Conservation (phyloP, 1,140 invertebrate species). For the Aricia agestis region DNA sequence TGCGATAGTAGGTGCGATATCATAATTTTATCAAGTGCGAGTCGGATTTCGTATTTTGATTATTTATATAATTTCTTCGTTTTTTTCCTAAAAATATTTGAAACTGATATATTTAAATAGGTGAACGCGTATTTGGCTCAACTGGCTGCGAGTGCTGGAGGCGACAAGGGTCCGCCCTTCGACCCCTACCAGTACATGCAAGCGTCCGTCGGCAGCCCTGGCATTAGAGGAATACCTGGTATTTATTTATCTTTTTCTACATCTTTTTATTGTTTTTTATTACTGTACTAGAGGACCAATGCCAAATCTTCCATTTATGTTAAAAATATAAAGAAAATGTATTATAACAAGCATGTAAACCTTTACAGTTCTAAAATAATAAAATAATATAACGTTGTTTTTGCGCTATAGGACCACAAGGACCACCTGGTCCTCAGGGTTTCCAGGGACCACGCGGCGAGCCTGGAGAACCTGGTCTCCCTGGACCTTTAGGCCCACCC, state of each 20-base stretch:
- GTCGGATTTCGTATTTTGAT: too few species aligned
- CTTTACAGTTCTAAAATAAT: too few species aligned
- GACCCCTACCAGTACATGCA: conserved; percentile 86
- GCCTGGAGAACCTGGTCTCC: conserved; percentile 85
- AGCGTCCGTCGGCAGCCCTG: conserved; percentile 84
- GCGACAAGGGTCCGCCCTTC: conserved; percentile 84
- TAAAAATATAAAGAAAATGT: too few species aligned
- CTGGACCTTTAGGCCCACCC: conserved; percentile 78
- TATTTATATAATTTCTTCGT: too few species aligned
- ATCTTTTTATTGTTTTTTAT: background rate
- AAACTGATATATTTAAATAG: conserved; percentile 20
- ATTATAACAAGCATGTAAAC: too few species aligned
- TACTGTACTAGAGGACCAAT: background rate
- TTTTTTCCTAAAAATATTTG: too few species aligned
- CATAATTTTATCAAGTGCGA: too few species aligned
- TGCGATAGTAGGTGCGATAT: too few species aligned
- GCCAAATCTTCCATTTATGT: too few species aligned
- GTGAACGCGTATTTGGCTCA: conserved; percentile 62
- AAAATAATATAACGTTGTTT: too few species aligned
- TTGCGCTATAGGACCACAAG: conserved; percentile 72
- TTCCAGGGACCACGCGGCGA: conserved; percentile 86
- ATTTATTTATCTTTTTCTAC: conserved; percentile 14
- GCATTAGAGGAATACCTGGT: conserved; percentile 83
- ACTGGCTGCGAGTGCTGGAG: conserved; percentile 77
- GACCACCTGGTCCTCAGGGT: conserved; percentile 84